phyloP scores from a whole-genome alignment of 2,113 vertebrate species.

The Macheiramphus alcinus region DNA sequence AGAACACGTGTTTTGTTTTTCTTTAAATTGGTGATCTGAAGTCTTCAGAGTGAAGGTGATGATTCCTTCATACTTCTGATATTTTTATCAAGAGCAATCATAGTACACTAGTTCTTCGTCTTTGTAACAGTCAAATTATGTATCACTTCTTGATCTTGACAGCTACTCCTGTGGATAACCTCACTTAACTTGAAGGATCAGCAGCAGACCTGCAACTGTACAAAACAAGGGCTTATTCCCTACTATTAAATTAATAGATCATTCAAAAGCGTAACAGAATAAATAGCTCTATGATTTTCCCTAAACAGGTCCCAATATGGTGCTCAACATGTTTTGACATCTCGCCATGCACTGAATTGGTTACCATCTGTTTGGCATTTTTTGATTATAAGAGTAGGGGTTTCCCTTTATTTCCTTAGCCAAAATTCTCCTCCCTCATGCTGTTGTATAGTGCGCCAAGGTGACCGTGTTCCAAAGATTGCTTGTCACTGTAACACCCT shows the following conservation, averaged over 20 bases:
- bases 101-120: neutral
- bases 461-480: neutral
- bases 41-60: neutral
- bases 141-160: neutral
- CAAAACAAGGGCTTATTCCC: neutral
- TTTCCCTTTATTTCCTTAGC: neutral
- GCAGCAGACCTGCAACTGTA: neutral
- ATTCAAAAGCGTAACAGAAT: neutral
- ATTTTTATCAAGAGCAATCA: neutral
- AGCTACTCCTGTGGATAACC: neutral
- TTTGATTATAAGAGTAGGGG: neutral
- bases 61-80: neutral
- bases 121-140: neutral
- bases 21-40: neutral
- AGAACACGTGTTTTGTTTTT: neutral
- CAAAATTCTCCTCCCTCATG: neutral
- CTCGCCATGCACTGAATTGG: neutral
- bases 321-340: constrained; percentile 13
- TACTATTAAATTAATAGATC: neutral
- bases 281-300: neutral
- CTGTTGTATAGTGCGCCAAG: neutral
- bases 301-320: neutral
- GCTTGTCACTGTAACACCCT: neutral
- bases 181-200: neutral
- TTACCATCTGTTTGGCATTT: neutral